Evolutionary conservation across 64 coral and sea anemone genomes (phyloP).

Genomic region (Stichodactyla helianthus): DNA sequence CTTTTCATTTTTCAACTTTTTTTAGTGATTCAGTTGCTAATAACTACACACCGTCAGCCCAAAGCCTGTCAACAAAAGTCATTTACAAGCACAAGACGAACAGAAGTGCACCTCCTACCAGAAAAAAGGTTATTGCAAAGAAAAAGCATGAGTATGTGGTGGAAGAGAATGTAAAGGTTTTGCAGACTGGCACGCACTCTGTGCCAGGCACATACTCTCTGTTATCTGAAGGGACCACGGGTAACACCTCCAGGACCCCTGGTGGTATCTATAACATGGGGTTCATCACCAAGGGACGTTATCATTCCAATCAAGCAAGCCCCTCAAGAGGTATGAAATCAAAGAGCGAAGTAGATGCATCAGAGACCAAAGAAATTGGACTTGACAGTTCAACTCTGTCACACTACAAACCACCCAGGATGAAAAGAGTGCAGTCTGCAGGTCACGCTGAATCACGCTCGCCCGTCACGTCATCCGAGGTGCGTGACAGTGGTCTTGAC

Average conservation of each 20-base stretch:
- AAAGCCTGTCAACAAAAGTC: constrained; percentile 68
- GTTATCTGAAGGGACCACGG: neutral
- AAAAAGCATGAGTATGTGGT: neutral
- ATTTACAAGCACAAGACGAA: constrained; percentile 68
- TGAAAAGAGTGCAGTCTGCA: constrained; percentile 63
- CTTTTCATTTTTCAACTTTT: neutral
- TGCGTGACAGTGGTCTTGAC: constrained; percentile 41
- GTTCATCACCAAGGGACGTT: constrained; percentile 24
- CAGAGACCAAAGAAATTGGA: constrained; percentile 39
- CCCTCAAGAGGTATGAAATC: neutral
- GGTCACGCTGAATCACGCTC: constrained; percentile 25
- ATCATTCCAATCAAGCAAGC: constrained; percentile 21
- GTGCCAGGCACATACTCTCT: neutral
- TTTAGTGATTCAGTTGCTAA: constrained; percentile 95
- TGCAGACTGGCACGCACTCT: neutral
- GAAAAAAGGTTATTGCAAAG: constrained; percentile 8
- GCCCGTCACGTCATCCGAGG: neutral
- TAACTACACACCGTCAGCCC: constrained; percentile 91
- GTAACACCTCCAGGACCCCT: constrained; percentile 10
- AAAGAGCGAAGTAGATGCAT: constrained; percentile 27
- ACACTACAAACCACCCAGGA: constrained; percentile 28
- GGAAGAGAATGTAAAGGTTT: neutral
- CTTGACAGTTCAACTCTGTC: constrained; percentile 28
- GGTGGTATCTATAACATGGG: neutral
- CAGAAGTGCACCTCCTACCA: constrained; percentile 17